Evolutionary conservation across 2,113 vertebrate species (phyloP).

Genomic region (Dasyurus viverrinus): DNA sequence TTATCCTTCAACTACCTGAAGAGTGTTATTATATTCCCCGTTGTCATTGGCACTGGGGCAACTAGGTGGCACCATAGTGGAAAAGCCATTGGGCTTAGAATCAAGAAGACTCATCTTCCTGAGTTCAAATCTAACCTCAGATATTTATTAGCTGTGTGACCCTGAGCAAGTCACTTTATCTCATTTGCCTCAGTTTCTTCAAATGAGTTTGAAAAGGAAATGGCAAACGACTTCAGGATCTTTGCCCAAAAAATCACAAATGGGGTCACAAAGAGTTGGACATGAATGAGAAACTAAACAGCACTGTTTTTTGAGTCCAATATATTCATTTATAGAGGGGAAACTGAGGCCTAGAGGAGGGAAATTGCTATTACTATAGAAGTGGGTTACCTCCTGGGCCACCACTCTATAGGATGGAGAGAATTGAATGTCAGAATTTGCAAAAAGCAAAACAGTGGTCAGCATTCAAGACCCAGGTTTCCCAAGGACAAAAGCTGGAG

Average conservation of each 20-base stretch:
- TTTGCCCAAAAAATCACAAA: not conserved
- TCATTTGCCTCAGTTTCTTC: no score
- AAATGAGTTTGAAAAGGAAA: not conserved
- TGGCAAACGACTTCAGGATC: not conserved
- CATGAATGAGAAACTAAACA: not conserved
- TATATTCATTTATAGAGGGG: not conserved
- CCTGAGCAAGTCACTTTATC: no score
- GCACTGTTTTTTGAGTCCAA: not conserved
- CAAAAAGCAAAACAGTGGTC: not conserved
- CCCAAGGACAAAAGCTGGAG: not conserved
- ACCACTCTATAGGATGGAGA: not conserved
- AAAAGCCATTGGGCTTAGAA: no score
- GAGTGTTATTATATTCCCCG: no score
- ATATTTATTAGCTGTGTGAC: no score
- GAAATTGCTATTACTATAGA: not conserved
- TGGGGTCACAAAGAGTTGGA: not conserved
- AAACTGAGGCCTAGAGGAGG: not conserved
- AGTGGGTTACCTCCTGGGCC: not conserved
- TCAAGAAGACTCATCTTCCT: no score
- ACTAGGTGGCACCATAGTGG: no score
- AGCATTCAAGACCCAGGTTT: not conserved
- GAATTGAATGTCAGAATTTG: not conserved
- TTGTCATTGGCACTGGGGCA: not conserved
- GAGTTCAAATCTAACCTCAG: no score
- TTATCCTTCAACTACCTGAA: not conserved